Base-by-base conservation (phyloP, 2,888 invertebrate species). In the Melanargia galathea region DNA sequence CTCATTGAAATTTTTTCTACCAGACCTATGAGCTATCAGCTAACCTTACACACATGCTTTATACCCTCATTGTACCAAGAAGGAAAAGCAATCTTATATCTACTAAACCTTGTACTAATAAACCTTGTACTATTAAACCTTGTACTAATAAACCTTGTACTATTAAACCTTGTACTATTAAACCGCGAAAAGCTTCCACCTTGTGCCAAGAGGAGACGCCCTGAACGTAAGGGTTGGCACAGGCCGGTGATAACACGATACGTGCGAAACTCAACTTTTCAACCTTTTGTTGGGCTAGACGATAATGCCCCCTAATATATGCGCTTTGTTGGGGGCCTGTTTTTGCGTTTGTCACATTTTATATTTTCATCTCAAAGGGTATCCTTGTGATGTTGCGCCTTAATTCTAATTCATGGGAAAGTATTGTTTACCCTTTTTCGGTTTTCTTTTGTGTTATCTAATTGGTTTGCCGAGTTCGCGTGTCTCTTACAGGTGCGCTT, bases 181-280 rank as follows among this genome's bases (percentile, higher is more conserved):
- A n/a, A n/a, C n/a, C 20, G 11, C 13, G 35, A 16, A 64, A n/a
- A 65, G 67, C 75, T 68, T 54, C 24, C 73, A 46, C 65, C 73
- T 72, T 70, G 62, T 61, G 10, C 38, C 54, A 71, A 75, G 75
- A 79, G 82, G 83, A 79, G 16, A 82, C 82, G 82, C 84, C 83
- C 82, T 79, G 75, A 81, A 80, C 86, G 87, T 88, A 90, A 89
- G 88, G 89, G 89, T 85, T 82, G 76, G 81, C 77, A 78, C 86
- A 86, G 82, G 77, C 78, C 82, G 73, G 74, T 83, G 88, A 88
- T 88, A 88, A 84, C 78, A 79, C 80, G 86, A 85, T 87, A 87
- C 88, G 88, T 88, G 88, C 84, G 79, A 83, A 86, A 82, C 81
- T 86, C 84, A 86, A 90, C 90, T 90, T 90, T 88, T 87, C 88